Evolutionary conservation across 37 sponge, comb jelly and placozoan genomes (phyloP).

Genomic region (Eunapius fragilis): DNA sequence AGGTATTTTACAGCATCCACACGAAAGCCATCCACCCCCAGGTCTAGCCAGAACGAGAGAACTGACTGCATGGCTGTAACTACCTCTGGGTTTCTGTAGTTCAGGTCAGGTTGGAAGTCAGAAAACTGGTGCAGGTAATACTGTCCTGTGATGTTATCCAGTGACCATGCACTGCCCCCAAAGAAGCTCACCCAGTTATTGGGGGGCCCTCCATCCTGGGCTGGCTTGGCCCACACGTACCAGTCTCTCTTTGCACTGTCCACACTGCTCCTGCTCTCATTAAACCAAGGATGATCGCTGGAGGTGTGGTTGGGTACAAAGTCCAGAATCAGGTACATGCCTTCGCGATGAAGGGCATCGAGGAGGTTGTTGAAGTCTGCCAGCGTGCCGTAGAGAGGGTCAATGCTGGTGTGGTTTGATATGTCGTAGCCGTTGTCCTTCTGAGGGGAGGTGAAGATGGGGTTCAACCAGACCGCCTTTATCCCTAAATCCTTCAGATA

Average conservation of each 20-base stretch:
- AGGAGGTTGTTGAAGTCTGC: conserved; percentile 69
- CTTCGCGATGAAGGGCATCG: conserved; percentile 47
- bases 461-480: conserved; percentile 83
- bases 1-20: conserved; percentile 84
- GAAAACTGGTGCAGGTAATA: conserved; percentile 90
- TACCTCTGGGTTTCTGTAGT: conserved; percentile 79
- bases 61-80: conserved; percentile 66
- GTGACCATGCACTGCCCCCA: conserved; percentile 84
- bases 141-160: conserved; percentile 60
- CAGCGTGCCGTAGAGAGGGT: conserved; percentile 68
- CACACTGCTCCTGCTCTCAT: conserved; percentile 62
- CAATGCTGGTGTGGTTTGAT: conserved; percentile 65
- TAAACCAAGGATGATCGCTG: conserved; percentile 85
- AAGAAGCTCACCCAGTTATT: conserved; percentile 91
- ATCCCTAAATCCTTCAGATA: conserved; percentile 74
- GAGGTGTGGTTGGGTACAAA: conserved; percentile 95
- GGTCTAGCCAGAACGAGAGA: conserved; percentile 80
- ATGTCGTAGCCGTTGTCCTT: conserved; percentile 88
- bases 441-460: conserved; percentile 82
- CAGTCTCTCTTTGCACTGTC: conserved; percentile 79
- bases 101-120: conserved; percentile 84
- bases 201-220: conserved; percentile 62
- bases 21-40: conserved; percentile 92
- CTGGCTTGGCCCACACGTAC: conserved; percentile 84
- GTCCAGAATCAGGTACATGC: conserved; percentile 74